phyloP scores from a whole-genome alignment of 2,113 vertebrate genomes.

The Ageneiosus marmoratus region DNA sequence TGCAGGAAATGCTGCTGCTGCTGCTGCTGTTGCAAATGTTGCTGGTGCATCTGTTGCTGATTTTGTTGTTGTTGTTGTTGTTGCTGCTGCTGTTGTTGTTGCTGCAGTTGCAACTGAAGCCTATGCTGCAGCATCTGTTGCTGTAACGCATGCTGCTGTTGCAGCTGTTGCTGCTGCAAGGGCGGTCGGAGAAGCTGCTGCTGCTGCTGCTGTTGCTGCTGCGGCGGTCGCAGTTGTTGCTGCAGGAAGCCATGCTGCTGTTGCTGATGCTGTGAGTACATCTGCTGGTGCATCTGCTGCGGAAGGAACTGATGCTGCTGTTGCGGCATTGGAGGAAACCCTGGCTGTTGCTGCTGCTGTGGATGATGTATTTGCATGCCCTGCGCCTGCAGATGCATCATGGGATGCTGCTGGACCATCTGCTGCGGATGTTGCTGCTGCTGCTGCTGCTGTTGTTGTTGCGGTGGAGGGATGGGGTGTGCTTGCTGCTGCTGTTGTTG shows the following conservation, averaged over 20 bases:
- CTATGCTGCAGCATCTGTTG: slow-evolving; percentile 70
- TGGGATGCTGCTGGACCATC: slow-evolving; percentile 77
- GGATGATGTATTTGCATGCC: slow-evolving; percentile 71
- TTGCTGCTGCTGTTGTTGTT: slow-evolving; percentile 71
- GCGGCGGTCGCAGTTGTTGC: slow-evolving; percentile 57
- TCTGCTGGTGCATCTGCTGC: slow-evolving; percentile 72
- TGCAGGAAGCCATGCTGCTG: slow-evolving; percentile 59
- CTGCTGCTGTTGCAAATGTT: slow-evolving; percentile 71
- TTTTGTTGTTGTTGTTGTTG: slow-evolving; percentile 75
- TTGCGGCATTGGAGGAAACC: slow-evolving; percentile 70
- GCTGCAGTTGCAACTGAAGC: slow-evolving; percentile 61
- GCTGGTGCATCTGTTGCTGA: slow-evolving; percentile 65
- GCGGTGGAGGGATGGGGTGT: slow-evolving; percentile 72
- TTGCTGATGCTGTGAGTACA: slow-evolving; percentile 64
- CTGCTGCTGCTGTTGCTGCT: slow-evolving; percentile 63
- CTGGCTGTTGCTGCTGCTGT: slow-evolving; percentile 68
- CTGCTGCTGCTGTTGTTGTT: slow-evolving; percentile 67
- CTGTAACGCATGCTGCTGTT: slow-evolving; percentile 71
- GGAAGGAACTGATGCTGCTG: slow-evolving; percentile 73
- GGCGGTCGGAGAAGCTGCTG: slow-evolving; percentile 58
- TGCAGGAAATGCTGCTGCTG: slow-evolving; percentile 75
- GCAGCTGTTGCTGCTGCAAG: slow-evolving; percentile 67
- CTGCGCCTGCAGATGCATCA: slow-evolving; percentile 75
- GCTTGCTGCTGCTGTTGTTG: slow-evolving; percentile 79
- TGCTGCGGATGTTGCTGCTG: slow-evolving; percentile 72